Evolutionary conservation across 1,140 invertebrate species (phyloP), one percentile per base, ranked within the genome.

Genomic region (Musca vetustissima): DNA sequence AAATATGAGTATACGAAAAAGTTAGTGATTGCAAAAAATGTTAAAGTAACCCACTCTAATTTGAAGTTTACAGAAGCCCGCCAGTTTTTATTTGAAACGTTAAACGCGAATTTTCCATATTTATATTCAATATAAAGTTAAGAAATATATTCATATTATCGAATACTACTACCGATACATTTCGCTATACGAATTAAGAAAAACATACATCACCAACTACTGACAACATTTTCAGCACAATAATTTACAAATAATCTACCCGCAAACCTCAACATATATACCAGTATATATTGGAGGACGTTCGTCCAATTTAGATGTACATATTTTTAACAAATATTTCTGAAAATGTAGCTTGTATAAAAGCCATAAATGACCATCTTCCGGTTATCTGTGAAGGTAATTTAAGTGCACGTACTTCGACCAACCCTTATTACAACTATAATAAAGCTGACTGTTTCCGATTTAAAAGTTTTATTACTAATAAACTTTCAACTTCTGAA

Each of bases 321-420:
- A n/a, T n/a, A 3, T 28, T 57, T 57, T 25, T 57, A 25, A 57
- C 53, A 24, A 57, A 57, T 25, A 57, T 57, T 14, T 24, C 53
- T 14, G 6, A 25, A 9, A 57, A 15, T 25, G 9, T 57, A 2
- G 22, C 21, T 13, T 11, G 2, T 11, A 11, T 24, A 1, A 28
- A 25, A 2, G 21, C 4, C 13, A 21, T 25, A 17, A 55, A 55
- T 14, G 17, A 17, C 2, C 22, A 24, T 4, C 4, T 25, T 4
- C 11, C 53, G 15, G 2, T 24, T 2, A 57, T 15, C 3, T 28
- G 28, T 28, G 28, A 28, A 28, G 28, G 3, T 28, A 28, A 28
- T 28, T 28, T 28, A 8, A 28, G 8, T 28, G 8, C 8, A 28
- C 3, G 4, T 2, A 14, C 11, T 57, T 2, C 22, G 15, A 25